Evolutionary conservation across 2,888 invertebrate species (phyloP).

Genomic region (Portevinia maculata): DNA sequence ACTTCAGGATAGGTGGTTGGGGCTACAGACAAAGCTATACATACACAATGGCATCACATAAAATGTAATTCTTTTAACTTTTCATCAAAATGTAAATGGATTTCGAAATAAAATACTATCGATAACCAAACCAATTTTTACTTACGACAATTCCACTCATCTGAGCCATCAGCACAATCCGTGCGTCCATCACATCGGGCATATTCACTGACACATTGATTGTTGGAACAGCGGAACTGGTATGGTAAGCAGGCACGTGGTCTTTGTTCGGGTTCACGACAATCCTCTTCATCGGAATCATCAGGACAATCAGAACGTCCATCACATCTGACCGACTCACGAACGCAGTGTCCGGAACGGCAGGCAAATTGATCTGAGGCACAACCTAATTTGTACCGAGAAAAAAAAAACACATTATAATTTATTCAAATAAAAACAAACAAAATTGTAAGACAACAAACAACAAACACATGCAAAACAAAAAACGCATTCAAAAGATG

Average conservation of each 20-base stretch:
- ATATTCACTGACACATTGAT: slow-evolving; percentile 79
- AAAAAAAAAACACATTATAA: slow-evolving; percentile 18
- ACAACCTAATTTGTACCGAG: slow-evolving; percentile 86
- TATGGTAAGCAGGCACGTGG: slow-evolving; percentile 77
- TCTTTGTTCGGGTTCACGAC: slow-evolving; percentile 79
- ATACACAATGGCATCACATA: slow-evolving; percentile 24
- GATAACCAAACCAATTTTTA: slow-evolving; percentile 53
- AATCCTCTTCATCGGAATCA: slow-evolving; percentile 87
- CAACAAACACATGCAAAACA: slow-evolving; percentile 32
- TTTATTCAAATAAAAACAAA: background rate
- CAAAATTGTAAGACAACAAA: background rate
- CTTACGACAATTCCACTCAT: slow-evolving; percentile 85
- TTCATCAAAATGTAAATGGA: background rate
- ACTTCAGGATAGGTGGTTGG: slow-evolving; percentile 43
- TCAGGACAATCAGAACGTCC: slow-evolving; percentile 86
- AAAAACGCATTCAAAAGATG: slow-evolving; percentile 19
- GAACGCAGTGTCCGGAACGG: slow-evolving; percentile 87
- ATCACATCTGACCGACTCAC: slow-evolving; percentile 86
- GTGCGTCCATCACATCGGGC: slow-evolving; percentile 83
- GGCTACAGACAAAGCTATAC: slow-evolving; percentile 21
- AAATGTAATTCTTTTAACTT: slow-evolving; percentile 9
- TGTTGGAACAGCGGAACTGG: slow-evolving; percentile 82
- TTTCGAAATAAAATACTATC: slow-evolving; percentile 4
- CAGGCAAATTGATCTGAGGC: slow-evolving; percentile 87
- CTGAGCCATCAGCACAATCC: slow-evolving; percentile 85